Base-by-base conservation (phyloP, 2,888 invertebrate genomes). In the Camponotus fellah region DNA sequence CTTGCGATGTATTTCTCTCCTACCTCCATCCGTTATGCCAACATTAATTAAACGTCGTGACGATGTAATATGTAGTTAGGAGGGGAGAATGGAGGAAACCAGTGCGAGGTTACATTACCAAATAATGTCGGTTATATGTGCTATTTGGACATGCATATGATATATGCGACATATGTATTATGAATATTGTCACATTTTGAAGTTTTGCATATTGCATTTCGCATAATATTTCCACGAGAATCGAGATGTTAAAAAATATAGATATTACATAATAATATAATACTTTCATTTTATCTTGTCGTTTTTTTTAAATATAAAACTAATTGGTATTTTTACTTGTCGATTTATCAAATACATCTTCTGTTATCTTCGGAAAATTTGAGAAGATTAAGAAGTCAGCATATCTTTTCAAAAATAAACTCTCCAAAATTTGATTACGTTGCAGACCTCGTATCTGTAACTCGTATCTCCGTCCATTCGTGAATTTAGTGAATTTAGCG, bases 401-500 rank as follows among this genome's bases (percentile, higher is more conserved):
- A 46, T 26, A 26, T 26, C 43, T 43, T 40, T 72, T 46, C 21
- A 14, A 34, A 56, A 56, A 56, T 5, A 37, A 17, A 12, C 0
- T n/a, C n/a, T 8, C 3, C 32, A 26, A 66, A 26, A 66, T 17
- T 58, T n/a, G 21, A 68, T 56, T n/a, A 32, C 26, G 5, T n/a
- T 8, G 17, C 12, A 26, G 21, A 32, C 56, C 4, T 71, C 43
- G 14, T 14, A 14, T 46, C 10, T 32, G 43, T 12, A 40, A 49
- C 17, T 62, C 10, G 46, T 43, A 46, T 49, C n/a, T 66, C 26
- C 32, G 14, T 66, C 9, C n/a, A 62, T 65, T 69, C 32, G 60
- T 83, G 85, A 84, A 88, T 89, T 89, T 84, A 90, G 60, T 83
- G 85, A 84, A 88, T 89, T 89, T 84, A 90, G 71, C 86, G 84